Evolutionary conservation across 2,888 invertebrate species (phyloP).

Genomic region (Alsophila aescularia): DNA sequence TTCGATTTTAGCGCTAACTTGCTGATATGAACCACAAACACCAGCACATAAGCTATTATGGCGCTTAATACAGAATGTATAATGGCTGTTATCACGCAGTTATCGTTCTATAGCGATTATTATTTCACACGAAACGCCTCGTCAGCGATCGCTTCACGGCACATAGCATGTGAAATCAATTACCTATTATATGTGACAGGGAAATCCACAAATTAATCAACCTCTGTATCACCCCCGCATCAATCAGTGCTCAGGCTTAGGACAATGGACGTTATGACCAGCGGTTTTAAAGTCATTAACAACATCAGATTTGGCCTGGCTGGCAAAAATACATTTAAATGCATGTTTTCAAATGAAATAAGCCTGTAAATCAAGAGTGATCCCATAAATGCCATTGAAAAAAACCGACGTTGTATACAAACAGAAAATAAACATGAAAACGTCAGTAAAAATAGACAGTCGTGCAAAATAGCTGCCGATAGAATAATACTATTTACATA

Average conservation of each 20-base stretch:
- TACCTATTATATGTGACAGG: conserved; percentile 17
- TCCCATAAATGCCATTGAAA: conserved; percentile 17
- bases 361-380: conserved; percentile 15
- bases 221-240: conserved; percentile 11
- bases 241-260: conserved; percentile 23
- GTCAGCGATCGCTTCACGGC: conserved; percentile 23
- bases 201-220: conserved; percentile 23
- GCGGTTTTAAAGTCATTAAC: neutral
- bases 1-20: conserved; percentile 37
- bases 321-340: neutral
- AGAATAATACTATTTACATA: neutral
- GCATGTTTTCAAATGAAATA: conserved; percentile 8
- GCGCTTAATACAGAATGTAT: conserved; percentile 18
- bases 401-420: conserved; percentile 7
- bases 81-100: conserved; percentile 24
- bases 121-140: conserved; percentile 16
- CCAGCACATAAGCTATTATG: conserved; percentile 35
- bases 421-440: conserved; percentile 13
- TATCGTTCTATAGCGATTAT: conserved; percentile 30
- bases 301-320: neutral
- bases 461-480: neutral
- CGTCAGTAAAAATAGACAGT: conserved; percentile 24
- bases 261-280: conserved; percentile 7
- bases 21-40: conserved; percentile 41
- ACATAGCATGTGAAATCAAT: conserved; percentile 35